Conservation (phyloP, 1,140 invertebrate genomes). For the Lycorma delicatula region DNA sequence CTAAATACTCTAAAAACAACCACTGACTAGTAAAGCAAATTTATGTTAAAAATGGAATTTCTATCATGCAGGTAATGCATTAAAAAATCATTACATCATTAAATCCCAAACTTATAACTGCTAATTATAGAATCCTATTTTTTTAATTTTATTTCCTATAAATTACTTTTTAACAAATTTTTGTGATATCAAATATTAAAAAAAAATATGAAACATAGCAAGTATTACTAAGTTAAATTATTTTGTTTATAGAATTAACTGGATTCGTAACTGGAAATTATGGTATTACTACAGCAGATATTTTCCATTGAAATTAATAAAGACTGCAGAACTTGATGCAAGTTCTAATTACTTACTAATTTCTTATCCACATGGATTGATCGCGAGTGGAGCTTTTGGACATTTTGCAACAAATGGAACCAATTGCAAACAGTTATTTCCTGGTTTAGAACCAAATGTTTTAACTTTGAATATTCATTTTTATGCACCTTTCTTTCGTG, state of each 20-base stretch:
- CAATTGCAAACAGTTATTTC: slow-evolving; percentile 64
- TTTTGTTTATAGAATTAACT: slow-evolving; percentile 38
- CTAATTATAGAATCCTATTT: too few relatives aligned
- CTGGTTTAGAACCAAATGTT: slow-evolving; percentile 61
- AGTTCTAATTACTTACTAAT: slow-evolving; percentile 78
- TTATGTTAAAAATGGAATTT: too few relatives aligned
- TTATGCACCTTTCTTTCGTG: slow-evolving; percentile 70
- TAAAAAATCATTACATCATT: too few relatives aligned
- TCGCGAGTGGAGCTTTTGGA: slow-evolving; percentile 63
- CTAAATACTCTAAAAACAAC: too few relatives aligned
- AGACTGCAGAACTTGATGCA: slow-evolving; percentile 70
- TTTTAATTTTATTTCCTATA: too few relatives aligned
- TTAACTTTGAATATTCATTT: slow-evolving; percentile 76
- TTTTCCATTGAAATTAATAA: slow-evolving; percentile 76
- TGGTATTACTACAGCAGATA: slow-evolving; percentile 71
- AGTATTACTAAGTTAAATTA: too few relatives aligned
- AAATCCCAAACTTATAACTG: too few relatives aligned
- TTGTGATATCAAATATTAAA: too few relatives aligned
- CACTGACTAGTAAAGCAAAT: too few relatives aligned
- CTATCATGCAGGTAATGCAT: too few relatives aligned
- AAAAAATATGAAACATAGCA: too few relatives aligned
- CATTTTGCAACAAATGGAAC: slow-evolving; percentile 71
- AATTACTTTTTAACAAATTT: too few relatives aligned
- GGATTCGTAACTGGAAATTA: slow-evolving; percentile 54
- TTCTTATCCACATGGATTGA: slow-evolving; percentile 82